Base-by-base conservation (phyloP, 2,113 vertebrate genomes). In the Thomomys bottae region DNA sequence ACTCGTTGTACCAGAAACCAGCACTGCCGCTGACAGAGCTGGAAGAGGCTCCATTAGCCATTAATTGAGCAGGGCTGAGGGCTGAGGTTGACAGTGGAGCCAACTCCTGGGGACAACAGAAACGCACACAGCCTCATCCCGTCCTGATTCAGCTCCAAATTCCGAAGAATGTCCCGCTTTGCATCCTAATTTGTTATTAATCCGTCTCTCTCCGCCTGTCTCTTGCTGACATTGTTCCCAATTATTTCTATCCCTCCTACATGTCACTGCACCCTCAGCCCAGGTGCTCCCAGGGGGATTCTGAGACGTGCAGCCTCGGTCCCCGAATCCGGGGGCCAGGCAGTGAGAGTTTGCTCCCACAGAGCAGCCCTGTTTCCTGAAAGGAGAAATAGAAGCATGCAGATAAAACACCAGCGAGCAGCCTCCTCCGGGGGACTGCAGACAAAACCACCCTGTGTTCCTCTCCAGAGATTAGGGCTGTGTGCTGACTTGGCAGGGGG, bases 301-400 rank as follows among this genome's bases (percentile, higher is more conserved):
- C 36, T 30, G 73, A 85, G 87, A 40, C 34, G 76, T 45, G 57
- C 68, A 59, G 24, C 66, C 30, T 64, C 49, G 3, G 10, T n/a
- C 57, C 23, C 26, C 40, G 3, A 26, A 40, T 3, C 18, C 86
- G 0, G 3, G 34, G n/a, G 64, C 73, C n/a, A 6, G 71, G 42
- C 49, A 15, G 61, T 21, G 20, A 10, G 76, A 71, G 59, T 66
- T 61, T 15, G 30, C 66, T 34, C 18, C 77, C 9, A 18, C 4
- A 61, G 40, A 49, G 40, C 66, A n/a, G 38, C 21, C 17, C 38
- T 67, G 1, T 34, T 63, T 84, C 45, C 78, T 45, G 71, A 75
- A 70, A 84, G 75, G 24, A 26, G 66, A 68, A 91, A 63, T 61
- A 91, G 88, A 81, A 77, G 49, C 68, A 30, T 15, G 72, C n/a